A percentile compares a stretch with the other conserved stretches of the same genome.
Evolutionary conservation across 2,113 vertebrate genomes (phyloP).

Genomic region (Grantiella picta): DNA sequence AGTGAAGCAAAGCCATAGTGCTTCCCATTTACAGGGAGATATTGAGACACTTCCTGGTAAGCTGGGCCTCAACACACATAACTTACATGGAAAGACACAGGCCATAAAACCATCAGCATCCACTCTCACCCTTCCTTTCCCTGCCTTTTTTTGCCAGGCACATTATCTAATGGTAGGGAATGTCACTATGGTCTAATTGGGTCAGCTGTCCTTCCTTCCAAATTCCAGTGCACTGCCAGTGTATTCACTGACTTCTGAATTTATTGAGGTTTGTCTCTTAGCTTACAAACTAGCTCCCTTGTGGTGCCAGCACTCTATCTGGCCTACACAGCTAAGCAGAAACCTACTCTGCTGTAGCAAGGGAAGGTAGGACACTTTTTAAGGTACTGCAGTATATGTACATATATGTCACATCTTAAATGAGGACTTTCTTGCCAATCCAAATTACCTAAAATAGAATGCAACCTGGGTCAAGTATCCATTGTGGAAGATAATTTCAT

Average conservation of each 20-base stretch:
- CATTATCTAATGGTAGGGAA: neutral
- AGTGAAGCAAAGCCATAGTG: neutral
- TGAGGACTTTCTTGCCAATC: neutral
- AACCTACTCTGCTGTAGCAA: neutral
- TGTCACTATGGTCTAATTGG: neutral
- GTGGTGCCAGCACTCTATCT: neutral
- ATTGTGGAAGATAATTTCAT: neutral
- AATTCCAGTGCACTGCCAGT: neutral
- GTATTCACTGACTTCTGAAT: neutral
- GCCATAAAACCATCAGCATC: neutral
- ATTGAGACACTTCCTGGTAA: neutral
- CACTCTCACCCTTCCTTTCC: neutral
- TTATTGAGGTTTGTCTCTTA: neutral
- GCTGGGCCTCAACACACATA: accelerated
- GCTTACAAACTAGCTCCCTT: neutral
- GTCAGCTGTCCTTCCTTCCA: neutral
- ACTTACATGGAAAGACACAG: neutral
- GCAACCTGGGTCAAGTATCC: neutral
- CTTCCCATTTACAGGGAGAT: neutral
- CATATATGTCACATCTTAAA: neutral
- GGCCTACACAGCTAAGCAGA: neutral
- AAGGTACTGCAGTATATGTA: neutral
- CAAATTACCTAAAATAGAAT: neutral
- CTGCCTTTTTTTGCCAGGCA: neutral
- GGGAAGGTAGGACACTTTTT: neutral